Percentiles rank a stretch among this genome's conserved stretches.
Evolutionary conservation across 2,888 invertebrate genomes (phyloP).

Genomic region (Acleris cristana): DNA sequence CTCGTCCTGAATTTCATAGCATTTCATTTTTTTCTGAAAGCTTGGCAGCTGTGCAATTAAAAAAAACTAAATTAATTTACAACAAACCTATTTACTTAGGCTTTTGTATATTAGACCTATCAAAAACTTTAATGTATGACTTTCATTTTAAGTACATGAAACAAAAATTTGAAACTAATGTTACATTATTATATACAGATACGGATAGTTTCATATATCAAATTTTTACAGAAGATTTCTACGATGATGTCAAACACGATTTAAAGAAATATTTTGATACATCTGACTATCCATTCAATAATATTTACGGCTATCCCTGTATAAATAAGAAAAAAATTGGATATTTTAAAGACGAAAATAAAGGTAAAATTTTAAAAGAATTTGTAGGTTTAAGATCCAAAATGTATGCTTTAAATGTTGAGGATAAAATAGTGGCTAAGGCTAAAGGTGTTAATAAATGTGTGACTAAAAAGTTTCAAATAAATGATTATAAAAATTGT

Average conservation of each 20-base stretch:
- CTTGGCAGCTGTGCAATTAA: too few species aligned
- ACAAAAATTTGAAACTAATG: slow-evolving; percentile 8
- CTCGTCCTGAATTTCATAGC: too few species aligned
- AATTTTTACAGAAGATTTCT: slow-evolving; percentile 43
- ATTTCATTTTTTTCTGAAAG: too few species aligned
- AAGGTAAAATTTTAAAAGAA: slow-evolving; percentile 43
- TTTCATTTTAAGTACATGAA: slow-evolving; percentile 29
- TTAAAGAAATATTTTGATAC: slow-evolving; percentile 38
- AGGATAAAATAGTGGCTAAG: slow-evolving; percentile 39
- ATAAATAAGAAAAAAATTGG: too few species aligned
- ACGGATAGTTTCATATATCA: slow-evolving; percentile 47
- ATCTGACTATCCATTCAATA: too few species aligned
- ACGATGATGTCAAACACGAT: slow-evolving; percentile 44
- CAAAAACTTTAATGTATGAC: too few species aligned
- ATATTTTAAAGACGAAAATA: slow-evolving; percentile 45
- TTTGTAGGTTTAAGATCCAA: slow-evolving; percentile 49
- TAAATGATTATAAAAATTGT: slow-evolving; percentile 40
- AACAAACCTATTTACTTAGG: too few species aligned
- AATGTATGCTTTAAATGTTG: slow-evolving; percentile 46
- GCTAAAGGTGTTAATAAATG: slow-evolving; percentile 34
- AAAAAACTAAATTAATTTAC: too few species aligned
- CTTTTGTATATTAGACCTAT: too few species aligned
- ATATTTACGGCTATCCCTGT: too few species aligned
- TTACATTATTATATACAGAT: slow-evolving; percentile 43
- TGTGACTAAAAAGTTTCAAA: slow-evolving; percentile 33